phyloP scores from a whole-genome alignment of 2,797 vertebrate genomes.

The Tamandua tetradactyla region DNA sequence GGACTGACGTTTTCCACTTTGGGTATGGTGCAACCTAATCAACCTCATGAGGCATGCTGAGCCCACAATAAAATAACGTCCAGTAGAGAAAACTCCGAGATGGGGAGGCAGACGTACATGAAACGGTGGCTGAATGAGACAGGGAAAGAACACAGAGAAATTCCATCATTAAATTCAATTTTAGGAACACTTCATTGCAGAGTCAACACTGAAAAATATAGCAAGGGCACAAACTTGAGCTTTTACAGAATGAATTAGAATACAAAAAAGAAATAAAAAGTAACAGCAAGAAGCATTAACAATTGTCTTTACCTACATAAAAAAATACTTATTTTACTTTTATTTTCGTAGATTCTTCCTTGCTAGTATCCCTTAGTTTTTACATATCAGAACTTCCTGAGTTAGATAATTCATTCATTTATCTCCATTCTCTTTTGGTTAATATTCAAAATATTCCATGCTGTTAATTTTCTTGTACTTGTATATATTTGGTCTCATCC shows the following conservation, averaged over 20 bases:
- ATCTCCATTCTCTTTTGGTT: background rate
- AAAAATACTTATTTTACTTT: background rate
- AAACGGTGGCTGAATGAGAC: background rate
- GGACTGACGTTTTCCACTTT: background rate
- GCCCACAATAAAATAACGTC: accelerated
- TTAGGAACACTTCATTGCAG: background rate
- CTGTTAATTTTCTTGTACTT: constrained; percentile 14
- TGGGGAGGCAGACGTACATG: background rate
- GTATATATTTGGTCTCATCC: background rate
- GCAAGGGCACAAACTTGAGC: background rate
- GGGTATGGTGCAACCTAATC: background rate
- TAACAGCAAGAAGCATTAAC: background rate
- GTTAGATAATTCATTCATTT: background rate
- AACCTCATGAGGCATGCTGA: background rate
- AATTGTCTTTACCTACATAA: background rate
- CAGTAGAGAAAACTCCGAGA: background rate
- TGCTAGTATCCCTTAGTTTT: background rate
- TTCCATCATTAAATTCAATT: background rate
- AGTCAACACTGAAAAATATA: background rate
- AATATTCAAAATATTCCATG: constrained; percentile 6
- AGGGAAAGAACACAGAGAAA: background rate
- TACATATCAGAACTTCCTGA: background rate
- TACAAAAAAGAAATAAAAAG: background rate
- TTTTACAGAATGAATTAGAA: background rate
- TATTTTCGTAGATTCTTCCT: background rate